Base-by-base conservation (phyloP, 1,140 invertebrate genomes). In the Contarinia nasturtii region DNA sequence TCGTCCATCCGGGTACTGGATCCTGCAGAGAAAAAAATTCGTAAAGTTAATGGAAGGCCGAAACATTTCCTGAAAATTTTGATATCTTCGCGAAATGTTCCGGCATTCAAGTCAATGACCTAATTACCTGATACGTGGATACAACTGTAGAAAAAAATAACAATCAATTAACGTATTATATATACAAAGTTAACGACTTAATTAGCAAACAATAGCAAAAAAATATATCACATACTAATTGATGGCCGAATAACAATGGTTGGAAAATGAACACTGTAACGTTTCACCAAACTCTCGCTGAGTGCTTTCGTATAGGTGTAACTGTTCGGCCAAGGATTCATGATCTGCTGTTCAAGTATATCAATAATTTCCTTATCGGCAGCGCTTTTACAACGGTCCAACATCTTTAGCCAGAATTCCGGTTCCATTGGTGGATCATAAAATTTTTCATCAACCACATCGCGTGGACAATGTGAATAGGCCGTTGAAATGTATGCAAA, bases 191-290 rank as follows among this genome's bases (percentile, higher is more conserved):
- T n/a, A n/a, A n/a, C n/a, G n/a, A n/a, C n/a, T n/a, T n/a, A n/a
- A n/a, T n/a, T n/a, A n/a, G n/a, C n/a, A n/a, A n/a, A 27, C 27
- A 27, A 27, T 10, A 5, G n/a, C n/a, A 27, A 10, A 27, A 27
- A 27, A 3, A 10, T 3, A 10, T 10, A 27, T 5, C 27, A 27
- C 27, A 27, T 27, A 38, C 36, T 78, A 53, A 85, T 83, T 1
- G 77, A 78, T 2, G 83, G 82, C 52, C 82, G 61, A 43, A 84
- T 73, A 50, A 86, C 77, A 46, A 76, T 75, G 5, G 78, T 59
- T 2, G 81, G 80, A 27, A 86, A 45, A 40, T 63, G 53, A 7
- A 41, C 53, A 7, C 61, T 54, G 45, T 73, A 63, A 34, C 66
- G 61, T 7, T 58, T 59, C 0, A 78, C 51, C 2, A 74, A 53